Percentiles rank a stretch among this genome's conserved stretches.
These are phyloP conservation scores for Selene dorsalis DNA, from an alignment of 2,797 vertebrate genomes.

Conservation along the genomic window DNA sequence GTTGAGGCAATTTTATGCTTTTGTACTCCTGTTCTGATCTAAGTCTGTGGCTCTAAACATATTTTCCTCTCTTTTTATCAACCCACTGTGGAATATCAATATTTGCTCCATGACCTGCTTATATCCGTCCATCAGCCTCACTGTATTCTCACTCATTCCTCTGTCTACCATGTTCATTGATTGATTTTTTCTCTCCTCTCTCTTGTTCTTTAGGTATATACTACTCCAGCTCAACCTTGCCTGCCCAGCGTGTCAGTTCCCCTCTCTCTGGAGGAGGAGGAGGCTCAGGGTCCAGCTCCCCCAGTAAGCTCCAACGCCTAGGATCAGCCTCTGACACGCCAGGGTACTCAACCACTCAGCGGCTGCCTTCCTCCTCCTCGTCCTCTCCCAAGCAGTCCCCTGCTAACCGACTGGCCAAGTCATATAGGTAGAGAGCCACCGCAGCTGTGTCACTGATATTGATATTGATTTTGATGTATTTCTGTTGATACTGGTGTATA, in stretches of 20 bases:
- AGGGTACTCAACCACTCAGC: constrained; percentile 89
- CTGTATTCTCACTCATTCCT: neutral
- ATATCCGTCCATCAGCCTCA: neutral
- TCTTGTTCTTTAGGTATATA: constrained; percentile 82
- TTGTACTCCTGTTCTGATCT: neutral
- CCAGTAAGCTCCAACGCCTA: constrained; percentile 93
- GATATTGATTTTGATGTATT: constrained; percentile 29
- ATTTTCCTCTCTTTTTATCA: neutral
- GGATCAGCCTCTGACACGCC: constrained; percentile 89
- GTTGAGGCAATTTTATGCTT: too few species aligned
- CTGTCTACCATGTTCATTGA: neutral
- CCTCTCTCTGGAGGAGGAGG: constrained; percentile 88
- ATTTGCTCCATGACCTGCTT: neutral
- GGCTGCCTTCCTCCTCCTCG: constrained; percentile 84
- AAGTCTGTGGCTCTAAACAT: neutral
- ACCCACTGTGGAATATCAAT: neutral
- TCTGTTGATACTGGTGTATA: constrained; percentile 1
- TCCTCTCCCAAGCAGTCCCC: constrained; percentile 96
- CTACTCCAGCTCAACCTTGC: constrained; percentile 96
- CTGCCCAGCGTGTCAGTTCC: constrained; percentile 92
- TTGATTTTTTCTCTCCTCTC: neutral
- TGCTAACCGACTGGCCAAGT: constrained; percentile 92
- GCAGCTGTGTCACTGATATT: neutral
- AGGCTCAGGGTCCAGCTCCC: constrained; percentile 84
- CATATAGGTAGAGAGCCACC: constrained; percentile 86